Conservation (phyloP, 2,888 invertebrate species). For the Calameuta filiformis region DNA sequence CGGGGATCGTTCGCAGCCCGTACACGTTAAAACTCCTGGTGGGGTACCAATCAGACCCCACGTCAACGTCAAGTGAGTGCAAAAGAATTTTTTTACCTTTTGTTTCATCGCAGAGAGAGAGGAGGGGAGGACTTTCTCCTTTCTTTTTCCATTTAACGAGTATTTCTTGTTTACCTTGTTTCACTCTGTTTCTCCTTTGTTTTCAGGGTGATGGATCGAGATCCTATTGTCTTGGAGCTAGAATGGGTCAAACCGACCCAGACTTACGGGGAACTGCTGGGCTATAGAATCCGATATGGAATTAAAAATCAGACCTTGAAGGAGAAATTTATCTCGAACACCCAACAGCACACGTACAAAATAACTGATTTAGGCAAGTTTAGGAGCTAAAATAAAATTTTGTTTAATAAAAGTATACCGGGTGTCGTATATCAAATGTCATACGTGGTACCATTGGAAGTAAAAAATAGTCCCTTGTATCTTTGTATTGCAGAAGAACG, state of each 20-base stretch:
- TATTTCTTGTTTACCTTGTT: neutral
- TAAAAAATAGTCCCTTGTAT: neutral
- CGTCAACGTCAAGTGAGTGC: slow-evolving; percentile 80
- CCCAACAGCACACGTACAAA: slow-evolving; percentile 76
- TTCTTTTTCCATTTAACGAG: neutral
- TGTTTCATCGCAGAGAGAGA: neutral
- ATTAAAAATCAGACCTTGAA: slow-evolving; percentile 83
- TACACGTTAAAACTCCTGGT: slow-evolving; percentile 90
- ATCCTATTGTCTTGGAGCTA: slow-evolving; percentile 88
- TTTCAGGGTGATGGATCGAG: slow-evolving; percentile 82
- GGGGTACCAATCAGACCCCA: slow-evolving; percentile 90
- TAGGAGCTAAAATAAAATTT: neutral
- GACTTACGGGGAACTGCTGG: slow-evolving; percentile 88
- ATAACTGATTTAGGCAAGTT: slow-evolving; percentile 76
- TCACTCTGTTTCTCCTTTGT: neutral
- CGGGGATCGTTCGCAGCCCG: slow-evolving; percentile 90
- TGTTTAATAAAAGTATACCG: neutral
- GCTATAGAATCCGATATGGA: slow-evolving; percentile 89
- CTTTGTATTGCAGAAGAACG: slow-evolving; percentile 70
- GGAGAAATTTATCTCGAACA: slow-evolving; percentile 78
- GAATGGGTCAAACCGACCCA: slow-evolving; percentile 93
- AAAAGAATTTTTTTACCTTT: neutral
- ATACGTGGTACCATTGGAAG: neutral
- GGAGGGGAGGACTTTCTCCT: neutral
- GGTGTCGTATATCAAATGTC: neutral